Evolutionary conservation across 2,797 vertebrate species (phyloP), one percentile per base, ranked within the genome.

Genomic region (Crenuchus spilurus): DNA sequence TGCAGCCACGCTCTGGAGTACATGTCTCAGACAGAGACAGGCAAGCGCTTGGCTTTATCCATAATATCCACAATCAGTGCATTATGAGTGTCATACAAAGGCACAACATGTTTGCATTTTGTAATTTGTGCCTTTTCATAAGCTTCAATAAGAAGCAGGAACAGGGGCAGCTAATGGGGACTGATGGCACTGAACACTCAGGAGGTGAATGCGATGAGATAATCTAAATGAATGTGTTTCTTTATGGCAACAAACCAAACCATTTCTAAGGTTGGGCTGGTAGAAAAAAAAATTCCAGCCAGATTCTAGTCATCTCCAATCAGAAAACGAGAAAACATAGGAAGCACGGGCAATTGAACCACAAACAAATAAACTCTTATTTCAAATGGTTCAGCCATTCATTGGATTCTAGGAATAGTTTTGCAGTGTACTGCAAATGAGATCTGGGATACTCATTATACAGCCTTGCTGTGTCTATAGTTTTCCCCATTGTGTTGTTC

Each of bases 101-200:
- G 72, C 79, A 72, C 70, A 75, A 71, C 78, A 77, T 75, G 61
- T 75, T 68, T 72, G 78, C 76, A 63, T 73, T 79, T 77, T 75
- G 68, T 83, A 81, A 81, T 81, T 71, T 78, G 73, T 69, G 78
- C 57, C 80, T 78, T 82, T 82, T 80, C 70, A 77, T 75, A 75
- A 82, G 37, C 68, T 69, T 74, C 71, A 72, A 75, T 80, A 75
- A 77, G 24, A 22, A 72, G 26, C 41, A 26, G 52, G 48, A 74
- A 71, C 65, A 70, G 62, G 49, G 70, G 64, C 3, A 20, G 64
- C 52, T 79, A 79, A 79, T 79, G 70, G 41, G 58, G 55, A 79
- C 61, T 18, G 55, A 79, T 64, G 74, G 70, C 54, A 67, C 57
- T 44, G 52, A 64, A 49, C 58, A 41, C 58, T 55, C 70, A 6